phyloP scores from a whole-genome alignment of 2,888 invertebrate species.

The Crepidodera aurea region DNA sequence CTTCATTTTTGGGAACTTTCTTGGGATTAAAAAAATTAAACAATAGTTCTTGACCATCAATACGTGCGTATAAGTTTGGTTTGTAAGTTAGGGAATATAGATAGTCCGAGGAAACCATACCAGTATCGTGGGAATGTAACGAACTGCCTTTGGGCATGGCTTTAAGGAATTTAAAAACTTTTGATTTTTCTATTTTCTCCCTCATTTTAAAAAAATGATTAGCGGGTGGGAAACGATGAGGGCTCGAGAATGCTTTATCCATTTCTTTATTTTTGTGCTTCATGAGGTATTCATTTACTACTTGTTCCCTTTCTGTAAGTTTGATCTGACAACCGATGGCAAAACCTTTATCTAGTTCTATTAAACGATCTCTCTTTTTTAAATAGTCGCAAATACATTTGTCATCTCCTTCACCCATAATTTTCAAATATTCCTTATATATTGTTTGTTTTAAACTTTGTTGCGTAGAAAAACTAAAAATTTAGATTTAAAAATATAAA shows the following conservation, averaged over 20 bases:
- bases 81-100: slow-evolving; percentile 70
- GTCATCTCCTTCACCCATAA: background rate
- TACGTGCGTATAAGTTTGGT: slow-evolving; percentile 28
- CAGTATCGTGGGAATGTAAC: slow-evolving; percentile 74
- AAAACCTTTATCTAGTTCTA: background rate
- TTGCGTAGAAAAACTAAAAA: background rate
- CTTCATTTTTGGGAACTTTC: slow-evolving; percentile 20
- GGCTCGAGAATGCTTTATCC: slow-evolving; percentile 50
- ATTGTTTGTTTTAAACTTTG: background rate
- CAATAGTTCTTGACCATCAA: background rate
- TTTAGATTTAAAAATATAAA: background rate
- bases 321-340: slow-evolving; percentile 53
- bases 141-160: slow-evolving; percentile 78
- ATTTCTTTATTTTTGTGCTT: slow-evolving; percentile 50
- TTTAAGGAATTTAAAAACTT: slow-evolving; percentile 71
- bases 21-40: slow-evolving; percentile 30
- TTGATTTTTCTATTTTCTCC: slow-evolving; percentile 67
- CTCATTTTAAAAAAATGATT: slow-evolving; percentile 72
- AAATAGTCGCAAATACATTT: background rate
- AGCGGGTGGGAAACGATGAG: slow-evolving; percentile 66
- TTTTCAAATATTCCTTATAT: background rate
- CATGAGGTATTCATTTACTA: slow-evolving; percentile 54
- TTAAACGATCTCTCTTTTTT: background rate
- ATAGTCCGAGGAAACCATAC: slow-evolving; percentile 69
- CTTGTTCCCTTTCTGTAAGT: slow-evolving; percentile 50